Evolutionary conservation across 2,113 vertebrate species (phyloP), one percentile per base, ranked within the genome.

Genomic region (Chaetodon auriga): DNA sequence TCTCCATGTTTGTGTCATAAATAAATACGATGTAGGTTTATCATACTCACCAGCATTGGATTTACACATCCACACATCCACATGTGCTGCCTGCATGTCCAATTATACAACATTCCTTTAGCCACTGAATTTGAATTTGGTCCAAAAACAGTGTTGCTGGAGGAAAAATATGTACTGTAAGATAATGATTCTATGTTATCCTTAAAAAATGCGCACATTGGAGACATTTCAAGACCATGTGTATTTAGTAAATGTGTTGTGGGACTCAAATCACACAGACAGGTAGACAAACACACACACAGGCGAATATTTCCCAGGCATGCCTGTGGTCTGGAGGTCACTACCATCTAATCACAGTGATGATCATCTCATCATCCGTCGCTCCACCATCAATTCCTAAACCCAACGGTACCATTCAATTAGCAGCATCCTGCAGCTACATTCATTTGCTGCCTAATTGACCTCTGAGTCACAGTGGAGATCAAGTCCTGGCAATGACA

Each of bases 371-470:
- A 79, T 80, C 73, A 68, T 64, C 62, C 58, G 58, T 78, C 62
- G 75, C 61, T 73, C 49, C 68, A 36, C 64, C 54, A 78, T 78
- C 81, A 41, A 53, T 74, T 80, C 54, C 83, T 69, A 46, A 92
- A 78, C 84, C 75, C 85, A 75, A 81, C 25, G 43, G 88, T 54
- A 83, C 83, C 77, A 76, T 85, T 92, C 86, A 92, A 88, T 91
- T 88, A 90, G 75, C 72, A 69, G 68, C 84, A 86, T 87, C 86
- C 90, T 69, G 78, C 82, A 78, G 90, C 84, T 72, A 54, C 72
- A 87, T 81, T 87, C 88, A 86, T 89, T 88, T 85, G 75, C 85
- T 89, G 88, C 86, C 71, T 91, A 90, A 93, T 89, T 88, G 91
- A 94, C 87, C 91, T 86, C 76, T 18, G 77, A 89, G 87, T 75